phyloP scores from a whole-genome alignment of 2,888 invertebrate genomes.

The Rutpela maculata region DNA sequence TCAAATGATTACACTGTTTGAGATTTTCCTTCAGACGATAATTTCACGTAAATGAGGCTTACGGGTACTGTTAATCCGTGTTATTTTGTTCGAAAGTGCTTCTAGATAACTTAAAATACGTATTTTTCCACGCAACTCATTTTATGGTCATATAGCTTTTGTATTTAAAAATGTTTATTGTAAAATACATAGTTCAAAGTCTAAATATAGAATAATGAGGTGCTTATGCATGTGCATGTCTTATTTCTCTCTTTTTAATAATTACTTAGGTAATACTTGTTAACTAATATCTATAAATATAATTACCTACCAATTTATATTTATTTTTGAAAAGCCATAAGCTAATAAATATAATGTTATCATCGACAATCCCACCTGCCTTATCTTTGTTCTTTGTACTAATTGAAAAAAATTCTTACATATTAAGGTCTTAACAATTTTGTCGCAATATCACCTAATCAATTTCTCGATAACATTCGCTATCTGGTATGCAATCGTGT shows the following conservation, averaged over 20 bases:
- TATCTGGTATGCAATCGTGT: constrained; percentile 36
- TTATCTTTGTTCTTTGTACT: constrained; percentile 45
- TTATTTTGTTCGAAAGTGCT: neutral
- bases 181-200: constrained; percentile 16
- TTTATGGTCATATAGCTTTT: neutral
- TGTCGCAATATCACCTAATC: constrained; percentile 29
- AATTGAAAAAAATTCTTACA: constrained; percentile 36
- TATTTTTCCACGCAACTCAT: neutral
- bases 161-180: neutral
- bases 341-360: constrained; percentile 40
- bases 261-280: neutral
- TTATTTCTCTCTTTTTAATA: constrained; percentile 33
- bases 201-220: constrained; percentile 54
- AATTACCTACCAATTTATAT: constrained; percentile 14
- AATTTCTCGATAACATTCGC: constrained; percentile 21
- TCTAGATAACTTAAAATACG: neutral
- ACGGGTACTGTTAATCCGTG: neutral
- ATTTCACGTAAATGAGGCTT: no score
- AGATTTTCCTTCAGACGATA: no score
- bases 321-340: constrained; percentile 27
- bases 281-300: constrained; percentile 16
- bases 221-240: constrained; percentile 52
- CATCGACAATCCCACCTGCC: constrained; percentile 41
- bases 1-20: no score
- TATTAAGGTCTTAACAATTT: constrained; percentile 36